Conservation (phyloP, 2,113 vertebrate genomes). For the Nematolebias whitei region DNA sequence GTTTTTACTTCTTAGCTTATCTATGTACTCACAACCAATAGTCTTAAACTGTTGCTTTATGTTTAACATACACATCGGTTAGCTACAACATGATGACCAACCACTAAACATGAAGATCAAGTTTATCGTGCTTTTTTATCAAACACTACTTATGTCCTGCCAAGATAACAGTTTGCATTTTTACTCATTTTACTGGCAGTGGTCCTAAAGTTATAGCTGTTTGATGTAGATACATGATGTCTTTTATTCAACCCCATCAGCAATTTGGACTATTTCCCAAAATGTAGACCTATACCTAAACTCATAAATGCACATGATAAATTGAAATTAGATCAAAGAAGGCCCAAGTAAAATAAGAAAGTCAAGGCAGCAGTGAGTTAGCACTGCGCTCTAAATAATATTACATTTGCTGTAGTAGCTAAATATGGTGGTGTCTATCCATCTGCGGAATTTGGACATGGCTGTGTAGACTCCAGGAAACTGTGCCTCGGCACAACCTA, state of each 20-base stretch:
- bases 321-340: constrained; percentile 13
- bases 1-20: too few species aligned
- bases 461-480: constrained; percentile 85
- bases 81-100: not conserved
- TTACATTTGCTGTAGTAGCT: constrained; percentile 72
- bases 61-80: not conserved
- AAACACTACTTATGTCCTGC: not conserved
- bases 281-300: constrained; percentile 12
- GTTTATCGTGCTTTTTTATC: not conserved
- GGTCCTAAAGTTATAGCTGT: too few species aligned
- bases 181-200: not conserved
- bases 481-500: constrained; percentile 75
- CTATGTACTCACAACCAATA: too few species aligned
- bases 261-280: not conserved
- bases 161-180: not conserved
- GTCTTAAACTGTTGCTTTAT: too few species aligned
- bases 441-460: constrained; percentile 80
- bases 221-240: not conserved
- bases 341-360: constrained; percentile 18
- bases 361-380: not conserved
- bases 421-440: constrained; percentile 83
- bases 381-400: constrained; percentile 34
- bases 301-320: constrained; percentile 13
- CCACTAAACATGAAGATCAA: too few species aligned
- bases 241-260: constrained; percentile 2